Base-by-base conservation (phyloP, 2,888 invertebrate genomes). In the Hetaerina titia region DNA sequence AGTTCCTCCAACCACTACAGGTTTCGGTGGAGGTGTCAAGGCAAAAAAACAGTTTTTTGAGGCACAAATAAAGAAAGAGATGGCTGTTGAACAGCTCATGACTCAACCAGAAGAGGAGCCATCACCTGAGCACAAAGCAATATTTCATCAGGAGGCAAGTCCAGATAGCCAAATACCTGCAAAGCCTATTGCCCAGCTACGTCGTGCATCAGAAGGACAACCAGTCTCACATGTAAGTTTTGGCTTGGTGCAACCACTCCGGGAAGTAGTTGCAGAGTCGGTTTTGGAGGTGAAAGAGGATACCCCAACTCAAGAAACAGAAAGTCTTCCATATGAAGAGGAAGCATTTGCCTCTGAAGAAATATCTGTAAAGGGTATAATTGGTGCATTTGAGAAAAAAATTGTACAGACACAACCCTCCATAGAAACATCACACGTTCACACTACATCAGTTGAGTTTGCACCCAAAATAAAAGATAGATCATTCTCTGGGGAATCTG, bases 41-140 rank as follows among this genome's bases (percentile, higher is more conserved):
- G 97, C 97, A 89, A 97, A 97, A 95, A 97, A 97, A 95, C 97
- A 97, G 95, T 97, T 97, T 95, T 97, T 97, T 96, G 98, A 98
- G 96, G 97, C 97, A 95, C 97, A 97, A 96, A 97, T 98, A 95
- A 97, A 97, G 96, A 97, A 97, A 95, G 97, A 97, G 96, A 97
- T 97, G 96, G 97, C 97, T n/a, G 97, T 97, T 95, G 97, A 97
- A 95, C 97, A 97, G 95, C 96, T 97, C 11, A 97, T 97, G 96
- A 96, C 96, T 60, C 97, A 97, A 96, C 96, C 97, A 74, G 97
- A 97, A 96, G 96, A 96, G 95, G 97, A 97, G 96, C 97, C 97
- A 95, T 96, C 96, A 17, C 97, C 97, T 6, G 97, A 97, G 96
- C 96, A 97, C 95, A 97, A 97, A 96, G 96, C 92, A 92, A 69